Percentiles rank a stretch among this genome's conserved stretches.
These are phyloP conservation scores for Lacanobia wlatinum DNA, from an alignment of 2,888 invertebrate genomes.

Conservation along the genomic window DNA sequence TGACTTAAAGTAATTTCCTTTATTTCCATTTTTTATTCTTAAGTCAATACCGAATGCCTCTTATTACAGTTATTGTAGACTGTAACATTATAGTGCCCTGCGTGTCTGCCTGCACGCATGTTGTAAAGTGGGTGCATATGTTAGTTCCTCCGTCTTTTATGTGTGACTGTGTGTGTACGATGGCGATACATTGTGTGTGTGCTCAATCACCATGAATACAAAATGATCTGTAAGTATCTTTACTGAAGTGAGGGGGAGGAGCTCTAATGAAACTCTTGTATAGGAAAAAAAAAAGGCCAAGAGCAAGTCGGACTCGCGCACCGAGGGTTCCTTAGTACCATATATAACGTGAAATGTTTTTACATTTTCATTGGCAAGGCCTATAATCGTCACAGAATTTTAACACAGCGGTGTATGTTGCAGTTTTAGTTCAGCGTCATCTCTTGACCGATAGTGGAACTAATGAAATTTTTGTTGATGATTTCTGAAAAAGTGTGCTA, in stretches of 20 bases:
- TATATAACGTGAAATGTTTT: too few species aligned
- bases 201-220: constrained; percentile 28
- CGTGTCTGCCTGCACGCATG: constrained; percentile 48
- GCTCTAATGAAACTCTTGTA: background rate
- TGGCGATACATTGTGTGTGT: background rate
- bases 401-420: too few species aligned
- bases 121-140: constrained; percentile 61
- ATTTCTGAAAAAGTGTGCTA: too few species aligned
- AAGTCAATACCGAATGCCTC: constrained; percentile 44
- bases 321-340: too few species aligned
- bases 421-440: too few species aligned
- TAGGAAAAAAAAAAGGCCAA: background rate
- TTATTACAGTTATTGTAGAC: constrained; percentile 49
- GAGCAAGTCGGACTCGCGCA: too few species aligned
- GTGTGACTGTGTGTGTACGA: constrained; percentile 1
- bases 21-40: constrained; percentile 41
- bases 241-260: constrained; percentile 1
- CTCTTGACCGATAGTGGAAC: too few species aligned
- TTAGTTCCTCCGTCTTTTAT: constrained; percentile 28
- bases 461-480: too few species aligned
- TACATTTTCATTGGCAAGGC: too few species aligned
- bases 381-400: too few species aligned
- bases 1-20: constrained; percentile 11
- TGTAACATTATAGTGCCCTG: constrained; percentile 50
- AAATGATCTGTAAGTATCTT: constrained; percentile 17